Evolutionary conservation across 1,140 invertebrate genomes (phyloP).

Genomic region (Tetramorium parvispinum): DNA sequence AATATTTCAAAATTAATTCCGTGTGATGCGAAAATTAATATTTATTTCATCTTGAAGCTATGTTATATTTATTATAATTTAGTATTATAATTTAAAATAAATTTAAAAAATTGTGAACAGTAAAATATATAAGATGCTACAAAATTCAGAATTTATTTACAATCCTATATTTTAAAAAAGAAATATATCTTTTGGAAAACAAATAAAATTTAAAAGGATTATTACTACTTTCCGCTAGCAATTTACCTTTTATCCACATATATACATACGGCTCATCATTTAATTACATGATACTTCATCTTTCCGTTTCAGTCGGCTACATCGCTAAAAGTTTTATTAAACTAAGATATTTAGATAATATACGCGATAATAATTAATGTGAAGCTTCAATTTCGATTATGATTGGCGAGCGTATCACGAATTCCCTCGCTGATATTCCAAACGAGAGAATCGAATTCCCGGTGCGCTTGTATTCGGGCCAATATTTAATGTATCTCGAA

Average conservation of each 20-base stretch:
- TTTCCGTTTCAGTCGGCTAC: not conserved
- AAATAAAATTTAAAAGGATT: not conserved
- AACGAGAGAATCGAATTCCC: slow-evolving; percentile 46
- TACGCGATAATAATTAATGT: slow-evolving; percentile 46
- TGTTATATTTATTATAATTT: not conserved
- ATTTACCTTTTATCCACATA: not conserved
- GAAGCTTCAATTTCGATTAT: slow-evolving; percentile 43
- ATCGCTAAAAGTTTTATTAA: not conserved
- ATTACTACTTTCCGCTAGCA: not conserved
- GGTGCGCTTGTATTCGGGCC: slow-evolving; percentile 44
- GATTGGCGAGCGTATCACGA: slow-evolving; percentile 52
- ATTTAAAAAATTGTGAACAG: not conserved
- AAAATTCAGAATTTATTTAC: not conserved
- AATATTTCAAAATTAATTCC: not conserved
- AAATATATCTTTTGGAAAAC: not conserved
- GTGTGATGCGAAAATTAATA: not conserved
- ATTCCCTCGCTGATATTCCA: slow-evolving; percentile 32
- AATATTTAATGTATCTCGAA: slow-evolving; percentile 67
- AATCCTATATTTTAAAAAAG: not conserved
- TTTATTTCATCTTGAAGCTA: not conserved
- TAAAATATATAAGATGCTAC: not conserved
- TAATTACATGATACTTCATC: not conserved
- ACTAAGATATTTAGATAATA: slow-evolving; percentile 16
- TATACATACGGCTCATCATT: not conserved
- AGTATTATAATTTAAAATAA: not conserved